phyloP scores from a whole-genome alignment of 2,888 invertebrate species.

The Thelaira solivaga region DNA sequence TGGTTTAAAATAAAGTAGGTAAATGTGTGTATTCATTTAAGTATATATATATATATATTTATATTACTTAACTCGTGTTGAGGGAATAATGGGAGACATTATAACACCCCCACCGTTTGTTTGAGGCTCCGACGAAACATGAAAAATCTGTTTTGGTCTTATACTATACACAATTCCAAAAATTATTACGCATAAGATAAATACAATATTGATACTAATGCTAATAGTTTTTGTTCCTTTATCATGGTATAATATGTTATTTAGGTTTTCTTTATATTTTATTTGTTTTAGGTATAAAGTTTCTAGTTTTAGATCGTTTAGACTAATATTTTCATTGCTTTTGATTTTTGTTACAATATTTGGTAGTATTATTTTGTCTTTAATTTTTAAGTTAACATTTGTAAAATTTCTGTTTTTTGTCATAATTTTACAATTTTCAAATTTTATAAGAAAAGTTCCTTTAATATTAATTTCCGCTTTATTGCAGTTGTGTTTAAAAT shows the following conservation, averaged over 20 bases:
- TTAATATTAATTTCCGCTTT: slow-evolving; percentile 1
- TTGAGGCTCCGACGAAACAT: slow-evolving; percentile 42
- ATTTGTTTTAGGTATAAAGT: slow-evolving; percentile 25
- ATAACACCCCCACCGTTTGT: slow-evolving; percentile 31
- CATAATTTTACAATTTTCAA: slow-evolving; percentile 39
- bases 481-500: slow-evolving; percentile 18
- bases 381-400: slow-evolving; percentile 33
- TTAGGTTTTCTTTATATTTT: slow-evolving; percentile 20
- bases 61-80: no score
- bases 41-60: no score
- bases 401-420: slow-evolving; percentile 36
- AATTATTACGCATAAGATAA: neutral
- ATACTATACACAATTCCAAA: neutral
- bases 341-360: slow-evolving; percentile 49
- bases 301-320: slow-evolving; percentile 26
- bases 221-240: neutral
- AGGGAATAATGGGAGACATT: no score
- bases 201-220: neutral
- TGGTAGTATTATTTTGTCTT: slow-evolving; percentile 38
- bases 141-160: slow-evolving; percentile 8
- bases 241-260: no score
- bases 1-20: neutral
- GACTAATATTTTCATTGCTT: slow-evolving; percentile 15
- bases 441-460: slow-evolving; percentile 44
- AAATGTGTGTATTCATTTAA: neutral